Percentiles rank a stretch among this genome's conserved stretches.
These are phyloP conservation scores for Ondatra zibethicus DNA, from an alignment of 2,113 vertebrate genomes.

Conservation along the genomic window DNA sequence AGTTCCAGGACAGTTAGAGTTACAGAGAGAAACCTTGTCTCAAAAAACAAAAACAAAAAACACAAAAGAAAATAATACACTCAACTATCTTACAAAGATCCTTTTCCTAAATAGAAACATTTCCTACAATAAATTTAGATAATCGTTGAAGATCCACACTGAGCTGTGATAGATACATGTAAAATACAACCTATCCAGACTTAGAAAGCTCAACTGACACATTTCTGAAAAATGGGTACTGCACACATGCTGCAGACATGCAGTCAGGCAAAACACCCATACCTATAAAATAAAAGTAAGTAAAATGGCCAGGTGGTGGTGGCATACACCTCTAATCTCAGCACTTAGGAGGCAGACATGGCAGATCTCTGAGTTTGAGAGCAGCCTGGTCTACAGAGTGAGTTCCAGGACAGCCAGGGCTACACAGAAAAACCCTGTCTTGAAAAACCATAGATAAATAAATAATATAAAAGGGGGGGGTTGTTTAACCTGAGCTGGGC, in stretches of 20 bases:
- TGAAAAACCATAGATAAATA: not conserved
- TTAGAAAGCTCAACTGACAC: not conserved
- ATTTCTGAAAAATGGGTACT: not conserved
- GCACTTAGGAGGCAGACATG: not conserved
- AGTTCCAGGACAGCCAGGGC: not conserved
- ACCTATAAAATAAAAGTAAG: too few species aligned
- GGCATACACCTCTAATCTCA: not conserved
- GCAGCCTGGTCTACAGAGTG: not conserved
- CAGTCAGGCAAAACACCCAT: not conserved
- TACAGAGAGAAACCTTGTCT: not conserved
- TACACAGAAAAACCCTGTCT: not conserved
- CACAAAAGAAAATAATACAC: not conserved
- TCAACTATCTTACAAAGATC: not conserved
- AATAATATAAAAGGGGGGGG: too few species aligned
- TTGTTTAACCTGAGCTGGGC: too few species aligned
- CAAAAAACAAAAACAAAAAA: not conserved
- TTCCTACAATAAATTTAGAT: slow-evolving; percentile 7
- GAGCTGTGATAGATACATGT: not conserved
- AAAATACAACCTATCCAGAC: not conserved
- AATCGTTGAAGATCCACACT: not conserved
- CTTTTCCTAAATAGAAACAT: not conserved
- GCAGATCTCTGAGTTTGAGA: not conserved
- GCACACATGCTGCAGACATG: not conserved
- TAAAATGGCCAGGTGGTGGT: too few species aligned
- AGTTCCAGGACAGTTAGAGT: too few species aligned